A percentile compares a stretch with the other conserved stretches of the same genome.
Conservation (phyloP, 2,797 vertebrate genomes). For the Poecile montanus region DNA sequence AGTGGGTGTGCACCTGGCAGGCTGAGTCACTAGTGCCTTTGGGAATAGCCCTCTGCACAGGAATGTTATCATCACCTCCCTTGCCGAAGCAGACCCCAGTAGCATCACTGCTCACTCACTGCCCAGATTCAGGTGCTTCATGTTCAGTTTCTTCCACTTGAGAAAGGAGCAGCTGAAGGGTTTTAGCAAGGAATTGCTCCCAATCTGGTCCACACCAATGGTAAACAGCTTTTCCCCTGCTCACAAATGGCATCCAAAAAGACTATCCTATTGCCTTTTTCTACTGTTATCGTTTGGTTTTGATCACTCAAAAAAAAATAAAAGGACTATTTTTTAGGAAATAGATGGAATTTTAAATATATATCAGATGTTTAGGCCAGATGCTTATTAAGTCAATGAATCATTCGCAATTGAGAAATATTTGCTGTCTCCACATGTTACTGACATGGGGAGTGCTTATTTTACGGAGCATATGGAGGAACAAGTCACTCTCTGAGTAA, state of each 20-base stretch:
- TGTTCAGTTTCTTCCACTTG: background rate
- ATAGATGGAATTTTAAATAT: constrained; percentile 37
- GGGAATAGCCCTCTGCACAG: background rate
- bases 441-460: constrained; percentile 32
- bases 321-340: background rate
- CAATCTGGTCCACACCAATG: background rate
- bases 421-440: constrained; percentile 52
- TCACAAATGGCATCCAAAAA: background rate
- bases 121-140: rapidly evolving
- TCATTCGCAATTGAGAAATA: constrained; percentile 48
- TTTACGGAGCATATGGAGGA: background rate
- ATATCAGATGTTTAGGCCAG: constrained; percentile 36
- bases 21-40: background rate
- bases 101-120: rapidly evolving
- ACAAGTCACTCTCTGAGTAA: background rate
- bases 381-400: constrained; percentile 35
- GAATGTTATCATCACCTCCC: background rate
- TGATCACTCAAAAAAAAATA: background rate
- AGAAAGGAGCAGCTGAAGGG: background rate
- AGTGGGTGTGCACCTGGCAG: background rate
- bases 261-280: background rate
- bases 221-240: background rate
- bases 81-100: rapidly evolving
- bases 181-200: background rate
- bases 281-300: background rate